Evolutionary conservation across 2,113 vertebrate genomes (phyloP).

Genomic region (Pangasianodon hypophthalmus): DNA sequence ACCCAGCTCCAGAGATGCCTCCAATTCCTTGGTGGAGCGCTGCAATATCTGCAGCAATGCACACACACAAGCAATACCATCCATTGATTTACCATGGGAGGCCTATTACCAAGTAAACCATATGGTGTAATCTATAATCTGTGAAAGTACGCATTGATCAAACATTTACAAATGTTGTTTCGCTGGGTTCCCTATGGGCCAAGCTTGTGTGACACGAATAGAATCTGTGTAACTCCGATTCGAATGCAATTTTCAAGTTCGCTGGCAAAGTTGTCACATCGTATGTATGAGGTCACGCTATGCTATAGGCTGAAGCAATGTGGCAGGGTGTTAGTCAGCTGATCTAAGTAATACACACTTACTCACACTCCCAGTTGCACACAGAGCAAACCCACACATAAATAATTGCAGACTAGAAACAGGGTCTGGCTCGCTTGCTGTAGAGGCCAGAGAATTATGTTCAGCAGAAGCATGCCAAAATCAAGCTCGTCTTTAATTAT

Average conservation of each 20-base stretch:
- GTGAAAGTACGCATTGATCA: slow-evolving; percentile 67
- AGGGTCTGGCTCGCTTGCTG: slow-evolving; percentile 2
- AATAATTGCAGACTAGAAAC: background rate
- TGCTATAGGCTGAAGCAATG: background rate
- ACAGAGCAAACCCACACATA: background rate
- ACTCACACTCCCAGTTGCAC: background rate
- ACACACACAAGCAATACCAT: slow-evolving; percentile 55
- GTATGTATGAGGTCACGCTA: background rate
- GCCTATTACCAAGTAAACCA: slow-evolving; percentile 59
- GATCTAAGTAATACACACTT: background rate
- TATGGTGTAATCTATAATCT: slow-evolving; percentile 60
- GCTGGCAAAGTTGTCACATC: background rate
- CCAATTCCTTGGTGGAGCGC: slow-evolving; percentile 57
- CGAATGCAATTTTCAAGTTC: background rate
- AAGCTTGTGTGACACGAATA: slow-evolving; percentile 27
- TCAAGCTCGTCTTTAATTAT: slow-evolving; percentile 29
- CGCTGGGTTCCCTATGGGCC: slow-evolving; percentile 39
- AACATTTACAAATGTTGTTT: slow-evolving; percentile 56
- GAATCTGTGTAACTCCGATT: slow-evolving; percentile 12
- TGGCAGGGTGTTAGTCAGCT: background rate
- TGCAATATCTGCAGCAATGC: slow-evolving; percentile 52
- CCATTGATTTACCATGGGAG: slow-evolving; percentile 58
- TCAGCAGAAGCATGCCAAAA: background rate
- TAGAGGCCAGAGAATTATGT: slow-evolving; percentile 12
- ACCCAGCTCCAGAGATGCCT: slow-evolving; percentile 62